Conservation (phyloP, 2,888 invertebrate species). For the Macaria notata region DNA sequence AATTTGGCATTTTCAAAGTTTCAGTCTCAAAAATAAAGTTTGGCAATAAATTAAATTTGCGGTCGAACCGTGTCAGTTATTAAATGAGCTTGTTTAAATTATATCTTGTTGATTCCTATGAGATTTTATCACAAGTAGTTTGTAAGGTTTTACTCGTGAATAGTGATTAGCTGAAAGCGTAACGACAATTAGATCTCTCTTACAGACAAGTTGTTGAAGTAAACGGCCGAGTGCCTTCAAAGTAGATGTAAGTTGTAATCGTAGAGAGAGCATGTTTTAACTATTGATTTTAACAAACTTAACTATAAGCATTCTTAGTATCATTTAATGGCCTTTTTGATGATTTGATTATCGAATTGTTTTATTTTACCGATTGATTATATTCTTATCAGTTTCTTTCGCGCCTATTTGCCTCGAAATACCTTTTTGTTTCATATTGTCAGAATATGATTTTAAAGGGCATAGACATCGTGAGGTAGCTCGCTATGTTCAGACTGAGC, state of each 20-base stretch:
- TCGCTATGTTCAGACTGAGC: conserved; percentile 16
- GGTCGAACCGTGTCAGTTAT: conserved; percentile 24
- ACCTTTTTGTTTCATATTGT: conserved; percentile 68
- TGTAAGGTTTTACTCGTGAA: conserved; percentile 49
- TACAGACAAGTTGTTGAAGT: conserved; percentile 74
- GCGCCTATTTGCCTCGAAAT: conserved; percentile 44
- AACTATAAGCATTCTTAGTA: conserved; percentile 16
- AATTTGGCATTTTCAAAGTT: not conserved
- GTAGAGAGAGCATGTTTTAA: conserved; percentile 72
- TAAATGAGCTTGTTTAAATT: conserved; percentile 40
- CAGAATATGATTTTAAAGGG: conserved; percentile 69
- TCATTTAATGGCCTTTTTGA: not conserved
- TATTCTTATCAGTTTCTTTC: conserved; percentile 37
- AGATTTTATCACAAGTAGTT: conserved; percentile 52
- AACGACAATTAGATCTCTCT: conserved; percentile 70
- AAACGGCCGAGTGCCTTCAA: conserved; percentile 57
- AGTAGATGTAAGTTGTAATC: conserved; percentile 47
- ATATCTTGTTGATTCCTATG: conserved; percentile 53
- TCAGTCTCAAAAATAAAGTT: conserved; percentile 17
- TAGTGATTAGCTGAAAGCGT: conserved; percentile 70
- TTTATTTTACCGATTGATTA: conserved; percentile 72
- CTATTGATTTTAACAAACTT: conserved; percentile 64
- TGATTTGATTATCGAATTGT: conserved; percentile 44
- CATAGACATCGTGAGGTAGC: conserved; percentile 13
- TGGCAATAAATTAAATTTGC: conserved; percentile 16